Evolutionary conservation across 2,888 invertebrate species (phyloP), one percentile per base, ranked within the genome.

Genomic region (Apocheima hispidaria): DNA sequence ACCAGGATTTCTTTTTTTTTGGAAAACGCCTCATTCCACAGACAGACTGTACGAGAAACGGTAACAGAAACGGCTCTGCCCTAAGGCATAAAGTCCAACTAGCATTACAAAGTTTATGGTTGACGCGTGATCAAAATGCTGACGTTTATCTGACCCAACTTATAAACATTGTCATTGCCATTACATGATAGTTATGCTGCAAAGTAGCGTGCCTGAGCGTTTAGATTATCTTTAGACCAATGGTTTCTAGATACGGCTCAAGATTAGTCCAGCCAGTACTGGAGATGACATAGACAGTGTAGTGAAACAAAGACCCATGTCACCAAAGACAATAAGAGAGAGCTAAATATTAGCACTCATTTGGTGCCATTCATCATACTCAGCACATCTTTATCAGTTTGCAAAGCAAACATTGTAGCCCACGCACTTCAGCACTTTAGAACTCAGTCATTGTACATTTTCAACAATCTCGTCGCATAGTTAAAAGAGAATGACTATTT

Each of bases 341-440:
- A 43, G 55, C 53, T 63, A 80, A 84, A 82, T 78, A 82, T 82
- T 81, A 75, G 73, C 69, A 69, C 20, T 54, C 52, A 63, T 72
- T 71, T 74, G 66, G 68, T 74, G 70, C 74, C 74, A 77, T 80
- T 86, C 85, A 86, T 81, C 81, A 76, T 71, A 84, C 79, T 85
- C 83, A 86, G 84, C 84, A 83, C 71, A 81, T 77, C 71, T 72
- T 84, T 85, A 86, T 86, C 86, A 73, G 52, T 69, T 60, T 67
- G 38, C 71, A 73, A 78, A 81, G 52, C 72, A 79, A 78, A 80
- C 75, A 78, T 71, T 57, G 70, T 69, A 69, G 59, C 58, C 69
- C 52, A 57, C 43, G 26, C 54, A 55, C 53, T 52, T 53, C 23
- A 20, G n/a, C 16, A 12, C 7, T 49, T 28, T 33, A 38, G 36